These are phyloP conservation scores for Clamator glandarius DNA, from an alignment of 2,797 vertebrate species.

Conservation along the genomic window DNA sequence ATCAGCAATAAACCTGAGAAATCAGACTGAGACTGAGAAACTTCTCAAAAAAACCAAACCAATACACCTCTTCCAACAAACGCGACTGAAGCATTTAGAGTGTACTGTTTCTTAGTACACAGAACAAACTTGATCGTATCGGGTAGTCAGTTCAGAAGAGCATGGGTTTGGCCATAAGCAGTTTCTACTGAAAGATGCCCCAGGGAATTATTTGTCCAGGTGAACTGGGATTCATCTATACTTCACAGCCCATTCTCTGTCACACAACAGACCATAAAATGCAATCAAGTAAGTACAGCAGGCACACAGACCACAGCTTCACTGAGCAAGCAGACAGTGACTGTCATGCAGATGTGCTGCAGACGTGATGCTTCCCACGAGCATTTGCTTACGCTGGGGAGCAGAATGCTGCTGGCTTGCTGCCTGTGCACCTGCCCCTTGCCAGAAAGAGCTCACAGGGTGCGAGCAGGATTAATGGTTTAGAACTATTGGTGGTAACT, in stretches of 20 bases:
- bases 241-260: background rate
- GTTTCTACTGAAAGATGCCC: background rate
- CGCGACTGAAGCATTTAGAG: background rate
- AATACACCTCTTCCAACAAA: background rate
- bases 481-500: background rate
- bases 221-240: background rate
- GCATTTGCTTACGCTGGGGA: fast-evolving
- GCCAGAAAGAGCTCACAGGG: background rate
- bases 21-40: background rate
- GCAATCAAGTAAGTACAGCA: background rate
- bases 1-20: background rate
- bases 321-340: fast-evolving
- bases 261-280: fast-evolving
- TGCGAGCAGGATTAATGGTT: background rate
- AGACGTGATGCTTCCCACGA: background rate
- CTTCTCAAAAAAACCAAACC: background rate
- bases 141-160: background rate
- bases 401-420: background rate
- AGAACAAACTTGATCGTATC: background rate
- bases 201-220: background rate
- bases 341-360: fast-evolving
- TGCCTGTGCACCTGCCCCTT: background rate
- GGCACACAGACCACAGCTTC: background rate
- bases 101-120: background rate
- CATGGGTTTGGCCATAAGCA: background rate